Base-by-base conservation (phyloP, 2,888 invertebrate species). In the Euclidia mi region DNA sequence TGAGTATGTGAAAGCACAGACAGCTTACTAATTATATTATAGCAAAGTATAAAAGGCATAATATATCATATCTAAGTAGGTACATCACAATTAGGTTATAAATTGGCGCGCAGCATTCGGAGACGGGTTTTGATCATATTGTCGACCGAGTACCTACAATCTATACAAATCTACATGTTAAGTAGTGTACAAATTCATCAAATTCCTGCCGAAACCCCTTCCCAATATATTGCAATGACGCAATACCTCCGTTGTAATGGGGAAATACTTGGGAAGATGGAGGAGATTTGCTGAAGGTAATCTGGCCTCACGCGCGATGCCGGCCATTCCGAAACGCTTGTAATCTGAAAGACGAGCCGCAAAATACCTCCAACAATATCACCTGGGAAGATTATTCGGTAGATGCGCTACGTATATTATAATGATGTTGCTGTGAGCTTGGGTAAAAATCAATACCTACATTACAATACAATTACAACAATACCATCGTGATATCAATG, bases 181-280 rank as follows among this genome's bases (percentile, higher is more conserved):
- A n/a, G n/a, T n/a, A n/a, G n/a, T n/a, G n/a, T n/a, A 34, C 12
- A n/a, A 7, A 17, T 52, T 15, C 28, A 40, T 32, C 1, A 41
- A 45, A 41, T 52, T 31, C 41, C 40, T 34, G 10, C 12, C 12
- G 12, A 10, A 11, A 45, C 32, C 45, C 18, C 1, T 46, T 35
- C 20, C 31, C 38, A 18, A 44, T 44, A 38, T 41, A 45, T 41
- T 10, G 15, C 28, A 28, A 46, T 34, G 52, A 46, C 45, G 32
- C 12, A 32, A 11, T 32, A 45, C 44, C 32, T 15, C 44, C 14
- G 38, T 52, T 35, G 53, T 69, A 71, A 65, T 68, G 43, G 62
- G 40, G 42, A 50, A 73, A 68, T 71, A 61, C 60, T 65, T 72
- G 56, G 44, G 44, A 35, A 50, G 53, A 62, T 61, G 70, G 51